Evolutionary conservation across 2,888 invertebrate species (phyloP), one percentile per base, ranked within the genome.

Genomic region (Cryptocephalus primarius): DNA sequence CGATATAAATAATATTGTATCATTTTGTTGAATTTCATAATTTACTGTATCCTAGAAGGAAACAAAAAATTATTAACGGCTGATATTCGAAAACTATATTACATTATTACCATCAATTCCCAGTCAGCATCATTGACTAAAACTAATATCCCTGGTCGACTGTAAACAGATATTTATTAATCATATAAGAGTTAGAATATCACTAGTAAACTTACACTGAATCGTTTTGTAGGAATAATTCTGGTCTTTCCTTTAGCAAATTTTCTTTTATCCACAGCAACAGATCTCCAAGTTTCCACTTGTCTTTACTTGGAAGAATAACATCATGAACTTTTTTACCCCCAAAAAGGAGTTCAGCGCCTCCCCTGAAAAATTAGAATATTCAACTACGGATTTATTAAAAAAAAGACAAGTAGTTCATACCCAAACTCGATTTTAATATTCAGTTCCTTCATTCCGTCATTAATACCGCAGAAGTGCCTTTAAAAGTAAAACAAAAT

Each of bases 111-210:
- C 68, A 82, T 67, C 11, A 97, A 71, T 69, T 97, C 95, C 96
- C 96, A 97, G 64, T 97, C 97, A 0, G 87, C 78, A 58, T 97
- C 95, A 64, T 97, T 97, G 8, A 97, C 79, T 2, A 97, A 72
- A 1, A 97, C 94, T 42, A 97, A 71, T 50, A 97, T 96, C 2
- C 96, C 96, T 0, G 95, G 94, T 42, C 95, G 71, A 53, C 77
- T 78, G 59, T 44, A 68, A 46, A 49, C 39, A 42, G 40, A 39
- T 11, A 36, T 33, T 32, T 32, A 2, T 13, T 4, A 36, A 36
- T 36, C 12, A 36, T 36, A 4, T 36, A 11, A 36, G n/a, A 36
- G 12, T 4, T 6, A 36, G 12, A 6, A 36, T 6, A 6, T 36
- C 6, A 2, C 2, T 39, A 36, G 13, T 39, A 42, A 46, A 63